Conservation (phyloP, 2,113 vertebrate species). For the Salvator merianae region DNA sequence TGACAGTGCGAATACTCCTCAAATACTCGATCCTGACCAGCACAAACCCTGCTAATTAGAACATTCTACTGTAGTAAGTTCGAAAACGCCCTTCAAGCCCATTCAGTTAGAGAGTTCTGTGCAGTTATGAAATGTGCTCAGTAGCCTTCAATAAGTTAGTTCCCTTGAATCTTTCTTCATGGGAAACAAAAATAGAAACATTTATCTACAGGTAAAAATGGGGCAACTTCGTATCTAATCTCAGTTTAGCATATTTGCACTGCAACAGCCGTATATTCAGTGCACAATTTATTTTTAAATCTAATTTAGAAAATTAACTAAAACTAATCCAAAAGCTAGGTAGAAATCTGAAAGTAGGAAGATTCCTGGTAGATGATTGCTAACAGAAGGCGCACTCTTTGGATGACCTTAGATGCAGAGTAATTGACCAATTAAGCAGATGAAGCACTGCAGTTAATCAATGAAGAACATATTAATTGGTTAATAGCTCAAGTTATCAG, state of each 20-base stretch:
- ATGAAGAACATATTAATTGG: not conserved
- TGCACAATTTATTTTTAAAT: not conserved
- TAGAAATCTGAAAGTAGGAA: not conserved
- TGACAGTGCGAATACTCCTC: too few relatives aligned
- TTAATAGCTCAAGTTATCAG: slow-evolving; percentile 2
- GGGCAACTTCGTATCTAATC: not conserved
- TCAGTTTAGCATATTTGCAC: not conserved
- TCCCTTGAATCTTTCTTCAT: not conserved
- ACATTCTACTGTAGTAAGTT: too few relatives aligned
- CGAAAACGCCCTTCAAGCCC: not conserved
- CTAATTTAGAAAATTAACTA: not conserved
- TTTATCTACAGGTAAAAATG: not conserved
- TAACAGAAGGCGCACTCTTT: not conserved
- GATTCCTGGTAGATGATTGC: not conserved
- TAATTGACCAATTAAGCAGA: slow-evolving; percentile 26
- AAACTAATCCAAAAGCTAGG: not conserved
- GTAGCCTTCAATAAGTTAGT: not conserved
- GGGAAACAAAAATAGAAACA: not conserved
- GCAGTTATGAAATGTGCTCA: not conserved
- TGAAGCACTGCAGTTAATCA: not conserved
- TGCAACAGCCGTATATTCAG: not conserved
- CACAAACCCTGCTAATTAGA: too few relatives aligned
- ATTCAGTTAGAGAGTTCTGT: not conserved
- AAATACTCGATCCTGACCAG: too few relatives aligned
- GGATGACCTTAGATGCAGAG: not conserved